phyloP scores from a whole-genome alignment of 2,888 invertebrate genomes.

The Plagodis pulveraria region DNA sequence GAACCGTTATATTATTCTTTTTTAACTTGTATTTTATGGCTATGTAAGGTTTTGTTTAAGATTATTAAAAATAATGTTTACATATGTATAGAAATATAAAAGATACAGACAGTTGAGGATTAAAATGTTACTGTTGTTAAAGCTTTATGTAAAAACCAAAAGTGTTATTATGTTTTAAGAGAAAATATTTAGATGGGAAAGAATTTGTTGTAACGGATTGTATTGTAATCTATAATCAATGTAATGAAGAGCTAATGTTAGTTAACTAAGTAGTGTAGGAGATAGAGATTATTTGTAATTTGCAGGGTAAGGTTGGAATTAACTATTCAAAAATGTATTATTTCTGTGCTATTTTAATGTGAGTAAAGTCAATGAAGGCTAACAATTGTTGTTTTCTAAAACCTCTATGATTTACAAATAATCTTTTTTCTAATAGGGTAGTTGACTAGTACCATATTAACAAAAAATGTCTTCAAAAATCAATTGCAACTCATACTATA shows the following conservation, averaged over 20 bases:
- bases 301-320: background rate
- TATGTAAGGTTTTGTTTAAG: constrained; percentile 44
- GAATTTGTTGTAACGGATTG: constrained; percentile 34
- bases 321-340: no score
- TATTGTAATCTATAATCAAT: constrained; percentile 43
- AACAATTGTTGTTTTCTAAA: background rate
- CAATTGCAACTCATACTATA: no score
- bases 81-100: constrained; percentile 66
- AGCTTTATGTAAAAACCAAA: constrained; percentile 83
- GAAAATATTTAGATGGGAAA: constrained; percentile 48
- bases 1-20: constrained; percentile 64
- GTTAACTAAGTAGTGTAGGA: constrained; percentile 19
- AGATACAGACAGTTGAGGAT: constrained; percentile 65
- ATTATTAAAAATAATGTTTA: constrained; percentile 39
- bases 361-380: no score
- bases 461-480: no score
- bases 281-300: constrained; percentile 17
- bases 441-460: background rate
- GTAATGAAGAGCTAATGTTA: constrained; percentile 37
- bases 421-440: background rate
- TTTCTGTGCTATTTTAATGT: no score
- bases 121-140: constrained; percentile 80
- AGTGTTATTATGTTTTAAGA: constrained; percentile 82
- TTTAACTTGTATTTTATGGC: constrained; percentile 61
- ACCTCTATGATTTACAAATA: background rate